Evolutionary conservation across 2,113 vertebrate species (phyloP).

Genomic region (Parotia lawesii): DNA sequence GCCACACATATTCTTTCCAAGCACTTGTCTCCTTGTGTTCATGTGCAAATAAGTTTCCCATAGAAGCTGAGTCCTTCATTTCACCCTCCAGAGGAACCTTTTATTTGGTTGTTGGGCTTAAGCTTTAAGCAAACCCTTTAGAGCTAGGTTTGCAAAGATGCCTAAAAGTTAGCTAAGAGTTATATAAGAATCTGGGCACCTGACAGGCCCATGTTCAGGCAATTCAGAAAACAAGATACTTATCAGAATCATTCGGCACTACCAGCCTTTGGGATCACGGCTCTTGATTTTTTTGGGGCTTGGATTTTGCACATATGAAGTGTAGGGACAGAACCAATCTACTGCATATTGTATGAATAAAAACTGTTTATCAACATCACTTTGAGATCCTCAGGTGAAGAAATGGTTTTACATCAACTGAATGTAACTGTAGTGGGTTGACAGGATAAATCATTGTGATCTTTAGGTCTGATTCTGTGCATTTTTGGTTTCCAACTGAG

Average conservation of each 20-base stretch:
- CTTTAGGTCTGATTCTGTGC: background rate
- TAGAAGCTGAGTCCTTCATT: background rate
- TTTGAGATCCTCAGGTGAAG: background rate
- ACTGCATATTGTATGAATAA: background rate
- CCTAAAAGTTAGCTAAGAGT: background rate
- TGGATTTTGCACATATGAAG: background rate
- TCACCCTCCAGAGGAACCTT: background rate
- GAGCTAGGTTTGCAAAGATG: background rate
- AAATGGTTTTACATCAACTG: background rate
- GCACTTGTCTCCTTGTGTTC: background rate
- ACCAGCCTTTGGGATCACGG: rapidly evolving
- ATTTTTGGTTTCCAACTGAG: background rate
- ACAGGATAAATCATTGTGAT: background rate
- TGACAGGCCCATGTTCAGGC: background rate
- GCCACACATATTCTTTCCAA: background rate
- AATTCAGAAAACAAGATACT: background rate
- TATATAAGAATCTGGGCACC: background rate
- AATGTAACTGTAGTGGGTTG: background rate
- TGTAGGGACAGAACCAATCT: background rate
- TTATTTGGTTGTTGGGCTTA: background rate
- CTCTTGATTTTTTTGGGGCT: background rate
- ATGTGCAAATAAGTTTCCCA: background rate
- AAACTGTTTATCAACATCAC: background rate
- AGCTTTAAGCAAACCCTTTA: background rate
- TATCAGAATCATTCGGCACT: background rate